Percentiles rank a stretch among this genome's conserved stretches.
Evolutionary conservation across 2,113 vertebrate genomes (phyloP).

Genomic region (Leptosomus discolor): DNA sequence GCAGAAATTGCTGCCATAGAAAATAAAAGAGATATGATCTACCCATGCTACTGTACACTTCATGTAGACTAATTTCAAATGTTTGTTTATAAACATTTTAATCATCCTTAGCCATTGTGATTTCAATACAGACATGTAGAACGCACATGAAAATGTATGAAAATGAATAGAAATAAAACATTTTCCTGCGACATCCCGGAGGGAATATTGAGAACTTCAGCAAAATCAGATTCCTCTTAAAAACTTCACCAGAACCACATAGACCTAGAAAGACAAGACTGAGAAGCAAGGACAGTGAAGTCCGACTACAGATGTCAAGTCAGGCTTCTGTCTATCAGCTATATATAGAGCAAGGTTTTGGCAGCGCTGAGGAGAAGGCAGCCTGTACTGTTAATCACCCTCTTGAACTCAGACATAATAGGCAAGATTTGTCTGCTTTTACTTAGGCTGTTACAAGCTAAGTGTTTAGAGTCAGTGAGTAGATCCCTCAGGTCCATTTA

Average conservation of each 20-base stretch:
- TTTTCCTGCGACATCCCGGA: neutral
- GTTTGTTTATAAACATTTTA: neutral
- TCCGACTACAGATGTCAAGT: neutral
- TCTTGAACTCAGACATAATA: neutral
- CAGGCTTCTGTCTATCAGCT: neutral
- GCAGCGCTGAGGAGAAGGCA: neutral
- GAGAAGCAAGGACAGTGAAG: neutral
- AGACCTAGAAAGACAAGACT: neutral
- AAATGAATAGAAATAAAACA: rapidly evolving
- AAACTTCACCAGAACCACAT: neutral
- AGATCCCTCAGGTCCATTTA: conserved; percentile 26
- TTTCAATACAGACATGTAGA: neutral
- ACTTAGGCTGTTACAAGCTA: neutral
- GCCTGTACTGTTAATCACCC: neutral
- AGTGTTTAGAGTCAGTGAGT: neutral
- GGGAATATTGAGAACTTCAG: neutral
- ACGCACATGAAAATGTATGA: neutral
- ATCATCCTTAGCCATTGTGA: neutral
- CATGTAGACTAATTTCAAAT: neutral
- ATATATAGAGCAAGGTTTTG: neutral
- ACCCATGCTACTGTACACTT: neutral
- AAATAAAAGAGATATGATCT: neutral
- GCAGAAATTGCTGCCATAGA: neutral
- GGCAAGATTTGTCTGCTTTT: neutral
- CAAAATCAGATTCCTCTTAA: neutral